Base-by-base conservation (phyloP, 2,888 invertebrate species). In the Drosophila atripex region DNA sequence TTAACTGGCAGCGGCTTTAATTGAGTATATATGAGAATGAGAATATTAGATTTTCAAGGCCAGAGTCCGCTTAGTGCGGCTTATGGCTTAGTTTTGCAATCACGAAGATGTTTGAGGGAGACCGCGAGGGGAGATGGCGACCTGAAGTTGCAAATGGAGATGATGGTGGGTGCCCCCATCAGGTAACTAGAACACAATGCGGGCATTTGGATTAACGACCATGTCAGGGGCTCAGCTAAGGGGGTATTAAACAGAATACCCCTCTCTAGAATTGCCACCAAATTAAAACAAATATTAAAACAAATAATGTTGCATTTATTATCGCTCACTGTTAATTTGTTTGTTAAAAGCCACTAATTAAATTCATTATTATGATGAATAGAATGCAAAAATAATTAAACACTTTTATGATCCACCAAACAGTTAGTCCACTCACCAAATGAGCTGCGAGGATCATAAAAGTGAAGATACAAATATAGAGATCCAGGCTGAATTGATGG, bases 1-100 rank as follows among this genome's bases (percentile, higher is more conserved):
- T 59, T 51, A 51, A 38, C 54, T 59, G 23, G 43, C 63, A 52
- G 52, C 61, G 43, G 66, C 57, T 72, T 61, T 55, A 54, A 71
- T 57, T 61, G 57, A 57, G 55, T 70, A 76, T 69, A 76, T 69
- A 63, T 71, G 75, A 64, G 74, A 66, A 61, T 72, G 65, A 72
- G 57, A 64, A 75, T 57, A 71, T 71, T 64, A 50, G 55, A 56
- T 68, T 75, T 68, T 64, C 77, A 78, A 77, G 77, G 77, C 76
- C 73, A 77, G 64, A 30, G 64, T 64, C 64, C 64, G 66, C 38
- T 75, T 43, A 35, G 35, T 32, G 55, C 59, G 64, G 64, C 75
- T 73, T 73, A 73, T 49, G 61, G 69, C 69, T 64, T 60, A 56
- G 66, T 75, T 75, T 55, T 46, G 73, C 60, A 69, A 75, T 43